Conservation (phyloP, 2,797 vertebrate species). For the Babyrousa celebensis region DNA sequence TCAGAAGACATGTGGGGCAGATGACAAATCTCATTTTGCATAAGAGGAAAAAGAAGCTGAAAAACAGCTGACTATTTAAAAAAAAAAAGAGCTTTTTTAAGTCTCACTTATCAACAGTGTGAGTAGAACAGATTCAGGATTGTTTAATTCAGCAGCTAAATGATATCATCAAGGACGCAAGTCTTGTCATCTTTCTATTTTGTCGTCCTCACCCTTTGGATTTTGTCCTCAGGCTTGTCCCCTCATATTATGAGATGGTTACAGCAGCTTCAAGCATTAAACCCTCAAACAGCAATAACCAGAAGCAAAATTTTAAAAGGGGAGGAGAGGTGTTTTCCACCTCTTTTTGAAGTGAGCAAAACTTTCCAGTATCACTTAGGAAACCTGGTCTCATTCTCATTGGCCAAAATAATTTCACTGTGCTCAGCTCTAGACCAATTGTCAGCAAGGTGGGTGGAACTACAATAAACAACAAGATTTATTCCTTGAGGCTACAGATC, state of each 20-base stretch:
- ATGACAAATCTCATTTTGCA: constrained; percentile 14
- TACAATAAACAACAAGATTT: not conserved
- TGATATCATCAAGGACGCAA: not conserved
- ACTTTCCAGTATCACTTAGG: not conserved
- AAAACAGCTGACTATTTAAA: constrained; percentile 6
- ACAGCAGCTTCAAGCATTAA: not conserved
- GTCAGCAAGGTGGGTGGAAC: not conserved
- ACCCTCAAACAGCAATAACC: not conserved
- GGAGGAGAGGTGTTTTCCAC: not conserved
- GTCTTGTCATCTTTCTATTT: constrained; percentile 38
- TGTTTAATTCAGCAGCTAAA: constrained; percentile 15
- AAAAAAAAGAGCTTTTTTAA: constrained; percentile 25
- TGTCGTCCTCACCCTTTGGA: not conserved
- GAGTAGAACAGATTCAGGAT: not conserved
- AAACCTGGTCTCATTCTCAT: not conserved
- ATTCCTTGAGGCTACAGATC: not conserved
- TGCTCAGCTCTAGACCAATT: not conserved
- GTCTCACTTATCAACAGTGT: not conserved
- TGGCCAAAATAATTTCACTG: constrained; percentile 11
- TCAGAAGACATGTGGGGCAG: not conserved
- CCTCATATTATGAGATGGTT: not conserved
- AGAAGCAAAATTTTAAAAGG: not conserved
- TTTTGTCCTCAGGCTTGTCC: not conserved
- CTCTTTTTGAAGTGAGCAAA: not conserved
- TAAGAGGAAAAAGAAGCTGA: constrained; percentile 22